A percentile compares a stretch with the other conserved stretches of the same genome.
Evolutionary conservation across 2,888 invertebrate species (phyloP).

Genomic region (Acanthococcus lagerstroemiae): DNA sequence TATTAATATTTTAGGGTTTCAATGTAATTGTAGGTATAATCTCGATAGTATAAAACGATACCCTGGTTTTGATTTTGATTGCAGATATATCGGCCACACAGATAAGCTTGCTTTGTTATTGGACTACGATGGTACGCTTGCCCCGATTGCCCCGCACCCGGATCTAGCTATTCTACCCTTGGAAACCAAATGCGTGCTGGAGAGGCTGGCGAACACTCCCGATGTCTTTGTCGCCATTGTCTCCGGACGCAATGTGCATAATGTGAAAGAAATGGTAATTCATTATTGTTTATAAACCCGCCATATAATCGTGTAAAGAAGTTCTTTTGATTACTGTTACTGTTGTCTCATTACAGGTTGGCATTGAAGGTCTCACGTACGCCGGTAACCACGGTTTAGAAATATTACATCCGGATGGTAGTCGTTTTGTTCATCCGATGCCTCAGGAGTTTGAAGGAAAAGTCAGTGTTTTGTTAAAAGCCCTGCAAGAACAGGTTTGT

Average conservation of each 20-base stretch:
- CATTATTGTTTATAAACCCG: conserved; percentile 32
- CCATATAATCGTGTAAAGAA: neutral
- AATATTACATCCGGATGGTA: conserved; percentile 80
- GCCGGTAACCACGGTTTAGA: conserved; percentile 83
- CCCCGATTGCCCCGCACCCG: conserved; percentile 81
- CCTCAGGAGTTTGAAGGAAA: conserved; percentile 72
- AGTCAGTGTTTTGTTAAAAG: conserved; percentile 63
- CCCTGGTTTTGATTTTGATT: no score
- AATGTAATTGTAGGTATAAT: no score
- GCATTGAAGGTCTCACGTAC: conserved; percentile 81
- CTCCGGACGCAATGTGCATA: conserved; percentile 75
- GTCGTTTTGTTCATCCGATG: conserved; percentile 84
- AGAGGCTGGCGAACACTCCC: conserved; percentile 69
- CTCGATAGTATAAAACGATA: no score
- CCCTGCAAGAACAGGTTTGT: conserved; percentile 64
- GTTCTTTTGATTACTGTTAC: neutral
- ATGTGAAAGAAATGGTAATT: conserved; percentile 73
- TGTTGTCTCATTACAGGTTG: conserved; percentile 49
- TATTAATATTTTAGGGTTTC: no score
- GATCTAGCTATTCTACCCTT: conserved; percentile 75
- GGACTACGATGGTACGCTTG: conserved; percentile 81
- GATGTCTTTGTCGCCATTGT: conserved; percentile 81
- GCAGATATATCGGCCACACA: conserved; percentile 72
- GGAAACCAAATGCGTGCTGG: conserved; percentile 74
- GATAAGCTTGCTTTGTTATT: conserved; percentile 72